Evolutionary conservation across 2,888 invertebrate species (phyloP).

Genomic region (Stenolophus ochropezus): DNA sequence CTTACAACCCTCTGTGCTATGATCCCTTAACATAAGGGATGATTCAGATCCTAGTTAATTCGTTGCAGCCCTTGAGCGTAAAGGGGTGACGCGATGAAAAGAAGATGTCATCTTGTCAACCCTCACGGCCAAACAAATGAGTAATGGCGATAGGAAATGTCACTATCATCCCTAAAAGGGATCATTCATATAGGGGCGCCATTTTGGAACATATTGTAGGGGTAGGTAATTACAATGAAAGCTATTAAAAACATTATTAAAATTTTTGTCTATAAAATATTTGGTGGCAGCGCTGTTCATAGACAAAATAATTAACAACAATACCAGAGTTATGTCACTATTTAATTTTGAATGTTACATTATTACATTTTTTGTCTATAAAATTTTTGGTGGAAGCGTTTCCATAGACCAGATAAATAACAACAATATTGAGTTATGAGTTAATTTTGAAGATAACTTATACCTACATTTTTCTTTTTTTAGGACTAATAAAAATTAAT

Average conservation of each 20-base stretch:
- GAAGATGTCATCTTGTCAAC: slow-evolving; percentile 1
- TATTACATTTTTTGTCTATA: no score
- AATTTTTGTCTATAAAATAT: background rate
- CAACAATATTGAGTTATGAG: no score
- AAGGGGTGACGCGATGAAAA: background rate
- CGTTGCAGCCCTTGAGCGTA: background rate
- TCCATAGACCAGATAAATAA: no score
- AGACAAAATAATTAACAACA: no score
- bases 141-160: slow-evolving; percentile 8
- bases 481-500: no score
- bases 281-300: background rate
- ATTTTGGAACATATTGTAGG: background rate
- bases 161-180: background rate
- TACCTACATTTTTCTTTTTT: no score
- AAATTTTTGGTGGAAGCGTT: no score
- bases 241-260: background rate
- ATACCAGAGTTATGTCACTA: no score
- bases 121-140: background rate
- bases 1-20: background rate
- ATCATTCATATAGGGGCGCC: background rate
- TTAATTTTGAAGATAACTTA: no score
- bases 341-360: no score
- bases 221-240: background rate
- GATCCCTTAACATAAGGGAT: background rate
- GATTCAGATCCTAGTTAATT: slow-evolving; percentile 4